phyloP scores from a whole-genome alignment of 2,888 invertebrate species.

The Barypeithes pellucidus region DNA sequence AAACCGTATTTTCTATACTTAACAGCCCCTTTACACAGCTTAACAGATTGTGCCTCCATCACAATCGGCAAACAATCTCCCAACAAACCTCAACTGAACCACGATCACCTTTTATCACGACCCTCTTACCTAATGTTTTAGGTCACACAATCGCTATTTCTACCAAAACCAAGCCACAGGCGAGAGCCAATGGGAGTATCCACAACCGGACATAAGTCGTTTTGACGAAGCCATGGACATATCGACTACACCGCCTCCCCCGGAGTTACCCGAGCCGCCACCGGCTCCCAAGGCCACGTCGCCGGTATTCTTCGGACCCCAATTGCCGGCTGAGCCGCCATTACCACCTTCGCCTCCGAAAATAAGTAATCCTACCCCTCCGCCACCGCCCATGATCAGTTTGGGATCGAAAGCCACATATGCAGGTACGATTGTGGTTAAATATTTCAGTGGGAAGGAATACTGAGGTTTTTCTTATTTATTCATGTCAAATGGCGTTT shows the following conservation, averaged over 20 bases:
- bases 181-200: constrained; percentile 79
- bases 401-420: constrained; percentile 19
- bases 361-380: constrained; percentile 62
- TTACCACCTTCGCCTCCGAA: constrained; percentile 58
- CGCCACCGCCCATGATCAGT: constrained; percentile 65
- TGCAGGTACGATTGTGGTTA: constrained; percentile 24
- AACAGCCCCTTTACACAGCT: too few species aligned
- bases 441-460: too few species aligned
- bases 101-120: constrained; percentile 1
- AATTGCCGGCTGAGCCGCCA: constrained; percentile 64
- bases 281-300: constrained; percentile 65
- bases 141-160: constrained; percentile 79
- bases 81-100: not conserved
- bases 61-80: not conserved
- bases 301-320: constrained; percentile 59
- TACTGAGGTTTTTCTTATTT: too few species aligned
- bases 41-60: not conserved
- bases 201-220: constrained; percentile 71
- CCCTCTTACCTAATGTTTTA: constrained; percentile 67
- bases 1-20: too few species aligned
- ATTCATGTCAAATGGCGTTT: too few species aligned
- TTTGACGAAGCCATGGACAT: constrained; percentile 77
- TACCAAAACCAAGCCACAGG: constrained; percentile 76
- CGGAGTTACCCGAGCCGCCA: constrained; percentile 63
- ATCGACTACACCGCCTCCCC: constrained; percentile 75